Base-by-base conservation (phyloP, 2,113 vertebrate species). In the Raja brachyura region DNA sequence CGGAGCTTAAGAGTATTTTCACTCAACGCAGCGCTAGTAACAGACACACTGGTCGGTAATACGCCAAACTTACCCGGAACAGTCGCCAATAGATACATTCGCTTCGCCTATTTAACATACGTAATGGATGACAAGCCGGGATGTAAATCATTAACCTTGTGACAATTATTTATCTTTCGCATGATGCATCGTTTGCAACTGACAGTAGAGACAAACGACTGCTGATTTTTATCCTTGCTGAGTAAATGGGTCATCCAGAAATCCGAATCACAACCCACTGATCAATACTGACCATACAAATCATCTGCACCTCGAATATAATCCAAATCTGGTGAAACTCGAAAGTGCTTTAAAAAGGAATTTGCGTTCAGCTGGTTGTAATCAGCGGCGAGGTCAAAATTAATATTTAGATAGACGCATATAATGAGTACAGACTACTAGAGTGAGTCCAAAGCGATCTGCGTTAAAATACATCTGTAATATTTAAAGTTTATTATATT, bases 61-160 rank as follows among this genome's bases (percentile, higher is more conserved):
- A 22, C 5, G 16, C 39, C 6, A 66, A 33, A 6, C 16, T 83
- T 83, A 56, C 48, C 48, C 79, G 8, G 25, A 83, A 0, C 59
- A 31, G 33, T 3, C 86, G 9, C 33, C 39, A 25, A 25, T 10
- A 4, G 63, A 13, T 28, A 4, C 39, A 4, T 25, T 74, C 68
- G 20, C 39, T 28, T 4, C 33, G 13, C 66, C 18, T 73, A 9
- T 59, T 85, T 25, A 28, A 10, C 59, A 48, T 66, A 33, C 20
- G 22, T 6, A 61, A 59, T 33, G 3, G 16, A 0, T 73, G 33
- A 54, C 28, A 63, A 48, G 18, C 6, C 11, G 3, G 1, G 66
- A 14, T 54, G 66, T 73, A 92, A 73, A 92, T 92, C 68, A 92
- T 92, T 92, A 92, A 74, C 68, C 66, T 92, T 14, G 66, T 48